phyloP scores from a whole-genome alignment of 37 sponge, comb jelly and placozoan species.

The Oopsacas minuta region DNA sequence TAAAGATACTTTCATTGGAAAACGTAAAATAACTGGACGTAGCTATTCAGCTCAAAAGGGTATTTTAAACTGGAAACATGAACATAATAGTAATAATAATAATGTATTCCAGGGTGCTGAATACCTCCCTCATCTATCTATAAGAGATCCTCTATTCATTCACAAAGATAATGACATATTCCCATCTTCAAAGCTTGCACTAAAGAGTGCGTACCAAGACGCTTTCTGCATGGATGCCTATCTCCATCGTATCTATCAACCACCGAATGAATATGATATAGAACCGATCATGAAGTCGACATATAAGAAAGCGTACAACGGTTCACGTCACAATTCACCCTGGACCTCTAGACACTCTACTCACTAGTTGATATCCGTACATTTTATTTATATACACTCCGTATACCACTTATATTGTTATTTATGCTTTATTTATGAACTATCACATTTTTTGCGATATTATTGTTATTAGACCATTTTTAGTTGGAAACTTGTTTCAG shows the following conservation, averaged over 20 bases:
- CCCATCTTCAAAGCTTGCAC: not conserved
- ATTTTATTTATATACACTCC: not conserved
- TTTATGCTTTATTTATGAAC: not conserved
- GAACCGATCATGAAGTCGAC: conserved; percentile 10
- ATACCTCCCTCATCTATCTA: not conserved
- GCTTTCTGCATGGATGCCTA: not conserved
- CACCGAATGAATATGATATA: not conserved
- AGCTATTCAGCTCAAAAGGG: not conserved
- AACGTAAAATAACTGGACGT: not conserved
- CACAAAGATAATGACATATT: not conserved
- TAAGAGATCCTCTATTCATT: not conserved
- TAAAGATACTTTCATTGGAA: conserved; percentile 22
- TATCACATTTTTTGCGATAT: not conserved
- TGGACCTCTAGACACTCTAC: not conserved
- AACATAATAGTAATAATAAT: not conserved
- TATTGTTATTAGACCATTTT: too few species aligned
- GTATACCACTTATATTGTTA: not conserved
- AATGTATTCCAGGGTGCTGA: not conserved
- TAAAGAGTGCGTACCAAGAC: not conserved
- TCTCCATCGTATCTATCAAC: not conserved
- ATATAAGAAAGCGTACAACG: not conserved
- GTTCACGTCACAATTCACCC: not conserved
- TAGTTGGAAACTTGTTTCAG: too few species aligned
- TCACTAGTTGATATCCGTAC: not conserved
- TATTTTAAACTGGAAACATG: not conserved